These are phyloP conservation scores for Aurelia coerulea DNA, from an alignment of 30 jellyfish, hydroid and myxozoan species.

Conservation along the genomic window DNA sequence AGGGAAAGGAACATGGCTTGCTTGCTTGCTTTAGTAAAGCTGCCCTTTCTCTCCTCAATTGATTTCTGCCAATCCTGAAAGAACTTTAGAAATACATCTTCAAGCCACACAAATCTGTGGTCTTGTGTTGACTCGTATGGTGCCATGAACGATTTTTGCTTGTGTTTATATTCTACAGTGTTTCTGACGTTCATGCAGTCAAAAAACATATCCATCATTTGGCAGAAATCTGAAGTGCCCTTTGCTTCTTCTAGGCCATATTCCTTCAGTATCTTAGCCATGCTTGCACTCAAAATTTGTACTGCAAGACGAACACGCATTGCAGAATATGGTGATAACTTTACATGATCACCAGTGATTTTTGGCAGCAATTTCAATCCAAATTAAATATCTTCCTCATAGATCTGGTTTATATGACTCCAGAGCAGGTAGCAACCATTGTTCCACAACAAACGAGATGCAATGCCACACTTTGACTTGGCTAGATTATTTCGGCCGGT, in stretches of 20 bases:
- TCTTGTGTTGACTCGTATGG: slow-evolving; percentile 45
- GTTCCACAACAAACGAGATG: slow-evolving; percentile 54
- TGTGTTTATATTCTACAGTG: background rate
- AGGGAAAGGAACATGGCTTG: slow-evolving; percentile 37
- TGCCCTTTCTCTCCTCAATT: slow-evolving; percentile 38
- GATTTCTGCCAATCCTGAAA: slow-evolving; percentile 57
- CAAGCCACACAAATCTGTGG: slow-evolving; percentile 53
- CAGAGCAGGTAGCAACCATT: slow-evolving; percentile 46
- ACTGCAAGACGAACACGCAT: slow-evolving; percentile 66
- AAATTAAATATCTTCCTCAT: slow-evolving; percentile 42
- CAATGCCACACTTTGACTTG: slow-evolving; percentile 18
- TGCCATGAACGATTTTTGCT: slow-evolving; percentile 13
- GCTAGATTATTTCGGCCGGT: slow-evolving; percentile 42
- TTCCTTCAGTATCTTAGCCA: slow-evolving; percentile 25
- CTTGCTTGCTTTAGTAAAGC: background rate
- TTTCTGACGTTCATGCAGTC: slow-evolving; percentile 65
- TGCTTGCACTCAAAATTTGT: slow-evolving; percentile 50
- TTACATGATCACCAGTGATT: slow-evolving; percentile 43
- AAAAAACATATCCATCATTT: slow-evolving; percentile 51
- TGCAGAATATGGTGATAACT: slow-evolving; percentile 36
- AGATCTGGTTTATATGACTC: slow-evolving; percentile 37
- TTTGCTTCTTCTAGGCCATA: slow-evolving; percentile 34
- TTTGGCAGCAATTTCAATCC: slow-evolving; percentile 49
- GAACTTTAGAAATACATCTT: slow-evolving; percentile 26
- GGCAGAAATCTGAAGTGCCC: slow-evolving; percentile 61